Evolutionary conservation across 2,888 invertebrate genomes (phyloP).

Genomic region (Adineta ricciae): DNA sequence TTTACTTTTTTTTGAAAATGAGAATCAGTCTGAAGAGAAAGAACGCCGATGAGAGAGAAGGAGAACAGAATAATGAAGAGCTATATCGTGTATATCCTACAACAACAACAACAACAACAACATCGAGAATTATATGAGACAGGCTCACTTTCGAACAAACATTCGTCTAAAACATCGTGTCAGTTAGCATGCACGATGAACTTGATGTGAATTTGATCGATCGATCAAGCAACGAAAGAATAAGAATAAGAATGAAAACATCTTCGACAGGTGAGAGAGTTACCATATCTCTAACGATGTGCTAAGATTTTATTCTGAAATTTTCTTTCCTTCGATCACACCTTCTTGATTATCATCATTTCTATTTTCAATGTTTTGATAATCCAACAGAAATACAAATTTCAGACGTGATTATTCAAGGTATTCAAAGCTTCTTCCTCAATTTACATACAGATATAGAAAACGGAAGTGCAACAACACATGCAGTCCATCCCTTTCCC

Average conservation of each 20-base stretch:
- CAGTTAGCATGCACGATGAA: background rate
- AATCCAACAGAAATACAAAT: background rate
- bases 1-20: slow-evolving; percentile 15
- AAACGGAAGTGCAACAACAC: background rate
- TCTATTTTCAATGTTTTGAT: background rate
- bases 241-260: background rate
- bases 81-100: background rate
- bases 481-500: background rate
- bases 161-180: background rate
- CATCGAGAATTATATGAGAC: background rate
- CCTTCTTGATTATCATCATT: background rate
- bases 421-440: slow-evolving; percentile 3
- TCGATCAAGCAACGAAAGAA: background rate
- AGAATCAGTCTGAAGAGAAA: background rate
- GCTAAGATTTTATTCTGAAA: background rate
- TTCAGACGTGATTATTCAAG: background rate
- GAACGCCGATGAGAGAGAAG: background rate
- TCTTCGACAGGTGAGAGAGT: slow-evolving; percentile 1
- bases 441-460: background rate
- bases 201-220: background rate
- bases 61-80: background rate
- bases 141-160: background rate
- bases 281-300: slow-evolving; percentile 5
- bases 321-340: background rate
- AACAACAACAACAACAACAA: background rate